These are phyloP conservation scores for Ctena decussata DNA, from an alignment of 2,888 invertebrate genomes.

Conservation along the genomic window DNA sequence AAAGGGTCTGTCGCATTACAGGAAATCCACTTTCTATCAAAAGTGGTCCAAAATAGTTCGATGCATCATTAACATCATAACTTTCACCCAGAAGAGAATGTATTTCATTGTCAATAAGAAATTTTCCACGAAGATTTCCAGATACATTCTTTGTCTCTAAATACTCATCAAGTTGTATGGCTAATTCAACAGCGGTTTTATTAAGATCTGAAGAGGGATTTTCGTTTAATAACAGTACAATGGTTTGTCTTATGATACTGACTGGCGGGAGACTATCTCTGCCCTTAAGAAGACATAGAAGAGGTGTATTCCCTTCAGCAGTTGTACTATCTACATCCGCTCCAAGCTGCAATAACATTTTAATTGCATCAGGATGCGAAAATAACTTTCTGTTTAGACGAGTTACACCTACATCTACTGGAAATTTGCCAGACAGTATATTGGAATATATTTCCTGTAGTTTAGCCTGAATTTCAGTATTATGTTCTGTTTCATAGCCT, in stretches of 20 bases:
- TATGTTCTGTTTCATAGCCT: too few species aligned
- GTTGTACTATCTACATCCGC: not conserved
- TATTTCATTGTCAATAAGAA: not conserved
- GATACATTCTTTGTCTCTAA: not conserved
- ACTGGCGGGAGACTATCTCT: not conserved
- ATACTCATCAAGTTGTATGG: not conserved
- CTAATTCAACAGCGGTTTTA: not conserved
- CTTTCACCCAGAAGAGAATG: not conserved
- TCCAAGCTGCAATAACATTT: not conserved
- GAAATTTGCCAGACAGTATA: not conserved
- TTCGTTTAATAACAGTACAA: not conserved
- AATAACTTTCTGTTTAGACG: not conserved
- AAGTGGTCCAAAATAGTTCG: too few species aligned
- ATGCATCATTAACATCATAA: not conserved
- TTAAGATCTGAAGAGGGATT: not conserved
- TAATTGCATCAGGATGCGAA: not conserved
- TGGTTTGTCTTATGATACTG: not conserved
- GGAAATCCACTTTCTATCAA: too few species aligned
- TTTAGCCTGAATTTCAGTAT: too few species aligned
- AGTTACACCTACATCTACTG: not conserved
- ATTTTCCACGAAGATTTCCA: not conserved
- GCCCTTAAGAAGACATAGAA: not conserved
- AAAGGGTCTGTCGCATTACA: not conserved
- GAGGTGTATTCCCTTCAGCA: not conserved
- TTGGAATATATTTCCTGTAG: not conserved